phyloP scores from a whole-genome alignment of 1,140 invertebrate genomes.

The Cepaea nemoralis region DNA sequence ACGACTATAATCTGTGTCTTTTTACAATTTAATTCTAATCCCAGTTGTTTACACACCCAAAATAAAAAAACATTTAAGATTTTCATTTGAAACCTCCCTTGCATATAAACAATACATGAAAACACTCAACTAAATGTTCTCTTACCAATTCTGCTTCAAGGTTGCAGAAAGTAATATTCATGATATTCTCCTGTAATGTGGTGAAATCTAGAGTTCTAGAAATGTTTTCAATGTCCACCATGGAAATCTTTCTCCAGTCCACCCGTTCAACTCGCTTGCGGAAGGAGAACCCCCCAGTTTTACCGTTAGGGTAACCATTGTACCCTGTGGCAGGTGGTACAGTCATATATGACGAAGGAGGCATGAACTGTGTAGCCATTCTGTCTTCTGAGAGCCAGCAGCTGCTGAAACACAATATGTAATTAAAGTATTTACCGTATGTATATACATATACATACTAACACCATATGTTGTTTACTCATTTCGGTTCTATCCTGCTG shows the following conservation, averaged over 20 bases:
- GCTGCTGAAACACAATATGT: background rate
- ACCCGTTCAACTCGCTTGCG: slow-evolving; percentile 68
- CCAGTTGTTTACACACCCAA: too few species aligned
- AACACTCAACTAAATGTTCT: too few species aligned
- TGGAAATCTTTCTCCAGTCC: slow-evolving; percentile 71
- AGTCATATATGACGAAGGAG: slow-evolving; percentile 42
- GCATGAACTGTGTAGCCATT: slow-evolving; percentile 63
- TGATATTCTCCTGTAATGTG: slow-evolving; percentile 71
- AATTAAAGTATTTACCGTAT: too few species aligned
- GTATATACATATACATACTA: too few species aligned
- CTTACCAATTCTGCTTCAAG: slow-evolving; percentile 71
- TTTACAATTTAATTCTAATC: too few species aligned
- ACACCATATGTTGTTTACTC: too few species aligned
- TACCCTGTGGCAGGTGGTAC: slow-evolving; percentile 14
- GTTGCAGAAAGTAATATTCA: slow-evolving; percentile 72
- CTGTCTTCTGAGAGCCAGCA: background rate
- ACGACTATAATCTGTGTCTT: too few species aligned
- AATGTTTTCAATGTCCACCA: slow-evolving; percentile 71
- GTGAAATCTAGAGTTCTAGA: slow-evolving; percentile 70
- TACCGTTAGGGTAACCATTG: slow-evolving; percentile 43
- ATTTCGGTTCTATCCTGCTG: too few species aligned
- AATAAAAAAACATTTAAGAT: too few species aligned
- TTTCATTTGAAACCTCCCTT: too few species aligned
- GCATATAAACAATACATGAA: too few species aligned
- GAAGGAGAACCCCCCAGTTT: slow-evolving; percentile 66